Conservation (phyloP, 2,797 vertebrate species). For the Loris lydekkerianus region DNA sequence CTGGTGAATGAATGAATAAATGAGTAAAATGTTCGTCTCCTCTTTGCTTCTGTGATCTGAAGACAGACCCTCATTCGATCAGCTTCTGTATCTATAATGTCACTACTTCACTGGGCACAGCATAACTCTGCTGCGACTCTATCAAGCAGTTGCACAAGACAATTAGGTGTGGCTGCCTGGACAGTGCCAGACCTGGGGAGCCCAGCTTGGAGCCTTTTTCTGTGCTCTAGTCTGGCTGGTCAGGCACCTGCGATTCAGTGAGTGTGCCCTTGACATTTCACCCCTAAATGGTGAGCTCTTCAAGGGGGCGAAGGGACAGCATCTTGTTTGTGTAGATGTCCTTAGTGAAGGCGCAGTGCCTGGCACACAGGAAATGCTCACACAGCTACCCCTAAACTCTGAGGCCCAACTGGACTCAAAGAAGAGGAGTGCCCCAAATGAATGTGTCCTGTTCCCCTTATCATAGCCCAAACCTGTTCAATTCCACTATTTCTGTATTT, state of each 20-base stretch:
- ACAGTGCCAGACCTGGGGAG: fast-evolving
- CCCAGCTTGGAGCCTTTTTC: neutral
- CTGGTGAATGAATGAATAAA: neutral
- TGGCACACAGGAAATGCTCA: neutral
- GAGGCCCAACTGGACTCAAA: neutral
- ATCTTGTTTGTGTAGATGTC: neutral
- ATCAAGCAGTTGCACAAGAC: neutral
- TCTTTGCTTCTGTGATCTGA: neutral
- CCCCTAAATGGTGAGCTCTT: neutral
- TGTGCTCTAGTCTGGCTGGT: fast-evolving
- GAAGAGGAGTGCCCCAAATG: neutral
- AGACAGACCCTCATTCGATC: neutral
- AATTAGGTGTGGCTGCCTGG: fast-evolving
- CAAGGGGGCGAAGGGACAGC: too few species aligned
- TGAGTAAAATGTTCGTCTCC: neutral
- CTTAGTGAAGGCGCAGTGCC: neutral
- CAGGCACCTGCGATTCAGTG: neutral
- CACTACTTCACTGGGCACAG: neutral
- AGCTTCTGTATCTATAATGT: neutral
- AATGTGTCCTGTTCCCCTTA: neutral
- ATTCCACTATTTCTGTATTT: neutral
- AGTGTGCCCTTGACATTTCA: neutral
- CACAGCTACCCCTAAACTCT: neutral
- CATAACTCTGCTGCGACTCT: neutral
- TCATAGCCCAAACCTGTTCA: neutral